Percentiles rank a stretch among this genome's conserved stretches.
phyloP scores from a whole-genome alignment of 2,888 invertebrate genomes.

The Scelioninae gen. 1 region DNA sequence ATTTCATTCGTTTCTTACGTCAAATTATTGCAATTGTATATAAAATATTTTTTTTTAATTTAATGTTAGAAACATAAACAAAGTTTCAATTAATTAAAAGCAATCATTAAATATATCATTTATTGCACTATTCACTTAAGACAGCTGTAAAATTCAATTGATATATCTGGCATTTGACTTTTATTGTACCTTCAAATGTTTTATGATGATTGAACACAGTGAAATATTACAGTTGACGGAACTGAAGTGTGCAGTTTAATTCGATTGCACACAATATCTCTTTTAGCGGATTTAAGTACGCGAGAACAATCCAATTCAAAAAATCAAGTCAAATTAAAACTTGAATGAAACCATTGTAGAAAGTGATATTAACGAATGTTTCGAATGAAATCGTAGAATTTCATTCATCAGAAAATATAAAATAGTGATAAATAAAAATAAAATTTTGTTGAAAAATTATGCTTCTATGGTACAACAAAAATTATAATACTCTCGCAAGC shows the following conservation, averaged over 20 bases:
- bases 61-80: too few relatives aligned
- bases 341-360: background rate
- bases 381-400: too few relatives aligned
- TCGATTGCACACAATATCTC: slow-evolving; percentile 22
- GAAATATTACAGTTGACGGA: slow-evolving; percentile 25
- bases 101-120: slow-evolving; percentile 1
- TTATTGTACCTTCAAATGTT: slow-evolving; percentile 32
- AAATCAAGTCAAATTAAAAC: slow-evolving; percentile 21
- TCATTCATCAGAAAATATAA: too few relatives aligned
- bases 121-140: slow-evolving; percentile 12
- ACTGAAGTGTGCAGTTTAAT: slow-evolving; percentile 21
- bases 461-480: too few relatives aligned
- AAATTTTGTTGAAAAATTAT: too few relatives aligned
- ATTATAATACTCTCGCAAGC: too few relatives aligned
- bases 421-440: too few relatives aligned
- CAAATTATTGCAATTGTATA: too few relatives aligned
- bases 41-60: too few relatives aligned
- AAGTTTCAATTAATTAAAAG: background rate
- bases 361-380: background rate
- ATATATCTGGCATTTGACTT: slow-evolving; percentile 23
- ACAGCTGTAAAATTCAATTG: slow-evolving; percentile 13
- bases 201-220: slow-evolving; percentile 33
- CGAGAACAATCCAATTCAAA: slow-evolving; percentile 17
- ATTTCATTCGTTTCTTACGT: too few relatives aligned
- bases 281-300: slow-evolving; percentile 26